phyloP scores from a whole-genome alignment of 92 coral and sea anemone genomes.

The Zoanthus sociatus region DNA sequence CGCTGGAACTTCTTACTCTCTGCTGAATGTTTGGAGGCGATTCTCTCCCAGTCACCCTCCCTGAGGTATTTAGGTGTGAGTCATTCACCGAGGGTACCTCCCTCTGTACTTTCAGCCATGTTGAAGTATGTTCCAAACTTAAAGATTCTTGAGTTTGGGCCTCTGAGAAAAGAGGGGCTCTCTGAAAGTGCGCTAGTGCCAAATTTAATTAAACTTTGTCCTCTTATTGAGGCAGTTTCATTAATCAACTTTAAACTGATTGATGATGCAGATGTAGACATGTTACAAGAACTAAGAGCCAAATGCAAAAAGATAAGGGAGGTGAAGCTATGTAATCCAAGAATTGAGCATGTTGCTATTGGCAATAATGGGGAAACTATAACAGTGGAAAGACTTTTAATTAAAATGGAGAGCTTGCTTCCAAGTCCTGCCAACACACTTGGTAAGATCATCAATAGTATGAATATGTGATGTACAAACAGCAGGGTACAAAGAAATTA shows the following conservation, averaged over 20 bases:
- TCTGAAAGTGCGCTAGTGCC: conserved; percentile 91
- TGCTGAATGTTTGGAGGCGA: conserved; percentile 96
- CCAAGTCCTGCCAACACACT: conserved; percentile 97
- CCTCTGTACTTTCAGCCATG: conserved; percentile 92
- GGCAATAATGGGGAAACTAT: conserved; percentile 98
- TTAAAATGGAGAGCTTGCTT: conserved; percentile 94
- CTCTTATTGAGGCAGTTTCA: conserved; percentile 92
- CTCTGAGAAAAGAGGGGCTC: conserved; percentile 94
- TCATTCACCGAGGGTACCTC: conserved; percentile 99
- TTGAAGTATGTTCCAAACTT: conserved; percentile 87
- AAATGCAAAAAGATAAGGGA: conserved; percentile 91
- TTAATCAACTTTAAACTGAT: conserved; percentile 92
- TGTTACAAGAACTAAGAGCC: conserved; percentile 80
- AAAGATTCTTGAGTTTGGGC: conserved; percentile 97
- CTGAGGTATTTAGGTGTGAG: conserved; percentile 98
- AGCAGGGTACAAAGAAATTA: not conserved
- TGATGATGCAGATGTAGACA: conserved; percentile 78
- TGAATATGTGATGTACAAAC: conserved; percentile 63
- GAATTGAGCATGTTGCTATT: conserved; percentile 97
- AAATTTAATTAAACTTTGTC: conserved; percentile 83
- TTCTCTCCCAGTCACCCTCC: conserved; percentile 93
- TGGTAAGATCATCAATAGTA: conserved; percentile 83
- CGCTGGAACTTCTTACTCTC: conserved; percentile 98
- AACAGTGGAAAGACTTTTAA: conserved; percentile 92
- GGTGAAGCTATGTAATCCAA: conserved; percentile 94